Base-by-base conservation (phyloP, 2,113 vertebrate species). In the Perognathus longimembris region DNA sequence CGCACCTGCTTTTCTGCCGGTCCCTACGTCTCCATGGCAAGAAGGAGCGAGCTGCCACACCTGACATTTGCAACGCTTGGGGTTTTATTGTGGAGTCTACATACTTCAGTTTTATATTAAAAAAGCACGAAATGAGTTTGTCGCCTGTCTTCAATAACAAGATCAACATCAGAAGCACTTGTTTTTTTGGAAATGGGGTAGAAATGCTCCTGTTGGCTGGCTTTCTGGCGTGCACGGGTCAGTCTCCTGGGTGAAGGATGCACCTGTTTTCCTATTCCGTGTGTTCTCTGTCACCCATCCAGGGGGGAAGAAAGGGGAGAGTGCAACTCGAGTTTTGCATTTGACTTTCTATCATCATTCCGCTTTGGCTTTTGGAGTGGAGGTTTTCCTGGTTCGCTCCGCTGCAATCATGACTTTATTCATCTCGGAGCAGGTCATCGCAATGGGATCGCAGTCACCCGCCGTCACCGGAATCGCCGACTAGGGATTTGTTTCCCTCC, bases 291-390 rank as follows among this genome's bases (percentile, higher is more conserved):
- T 21, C 87, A 21, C 38, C 64, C 78, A 87, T 32, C 54, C 70
- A 50, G 88, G 74, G 80, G n/a, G 76, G 95, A 89, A 26, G 24
- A 6, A 22, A 36, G 32, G 80, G 66, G 71, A 63, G 82, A 30
- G 24, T n/a, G 89, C 92, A 26, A n/a, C 40, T 76, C 92, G 36
- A 69, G n/a, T 87, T 90, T 94, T 71, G 42, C 24, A 1, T 92
- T 85, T 84, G 32, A 1, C 67, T 92, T 21, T 42, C 76, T 71
- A 0, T 89, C 81, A 64, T 91, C 81, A 81, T 95, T 95, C 8
- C n/a, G 54, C 34, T 24, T 45, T 92, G 59, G 66, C 57, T 88
- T 38, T 32, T 57, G 15, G 15, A 77, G 54, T 88, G 84, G 57
- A 76, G 45, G 91, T 34, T 93, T 81, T 64, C 42, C 14, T 66